Base-by-base conservation (phyloP, 2,113 vertebrate species). In the Limanda limanda region DNA sequence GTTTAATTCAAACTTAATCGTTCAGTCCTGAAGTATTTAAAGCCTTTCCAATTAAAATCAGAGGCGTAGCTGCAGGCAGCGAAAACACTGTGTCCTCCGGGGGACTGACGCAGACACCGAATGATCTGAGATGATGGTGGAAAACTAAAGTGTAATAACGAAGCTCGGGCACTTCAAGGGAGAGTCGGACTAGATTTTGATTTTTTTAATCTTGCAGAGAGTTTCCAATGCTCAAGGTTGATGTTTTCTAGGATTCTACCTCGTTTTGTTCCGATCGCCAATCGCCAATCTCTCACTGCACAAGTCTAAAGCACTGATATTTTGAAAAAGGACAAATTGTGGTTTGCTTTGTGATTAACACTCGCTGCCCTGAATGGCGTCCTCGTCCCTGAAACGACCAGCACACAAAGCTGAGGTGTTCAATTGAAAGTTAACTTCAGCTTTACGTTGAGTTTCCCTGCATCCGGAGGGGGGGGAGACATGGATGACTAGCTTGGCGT, bases 1-100 rank as follows among this genome's bases (percentile, higher is more conserved):
- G 24, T 73, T 67, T 62, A 67, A 79, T 75, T 63, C 70, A 78
- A 37, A 35, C 70, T 71, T 58, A 74, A 80, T 71, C 60, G 4
- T 60, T 75, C 21, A 71, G 17, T 70, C 14, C 58, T 68, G 21
- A 70, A 60, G 52, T 52, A 47, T 66, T 78, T 68, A 62, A 11
- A 57, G 60, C 70, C 61, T 42, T 14, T 31, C 57, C 68, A 58
- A 45, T 70, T 76, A 40, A 45, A 69, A 67, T 51, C 27, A 10
- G 23, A 64, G 23, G 2, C 5, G 24, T 8, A 64, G 15, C 54
- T 61, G 63, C 63, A 69, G 59, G 18, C 37, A 18, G n/a, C 14
- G 24, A 27, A 66, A 47, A 62, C 48, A 24, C 47, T 42, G 31
- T 10, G n/a, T n/a, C 15, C 15, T 70, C 24, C 27, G 35, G 66